Evolutionary conservation across 2,888 invertebrate genomes (phyloP), one percentile per base, ranked within the genome.

Genomic region (Drosophila glabriapex): DNA sequence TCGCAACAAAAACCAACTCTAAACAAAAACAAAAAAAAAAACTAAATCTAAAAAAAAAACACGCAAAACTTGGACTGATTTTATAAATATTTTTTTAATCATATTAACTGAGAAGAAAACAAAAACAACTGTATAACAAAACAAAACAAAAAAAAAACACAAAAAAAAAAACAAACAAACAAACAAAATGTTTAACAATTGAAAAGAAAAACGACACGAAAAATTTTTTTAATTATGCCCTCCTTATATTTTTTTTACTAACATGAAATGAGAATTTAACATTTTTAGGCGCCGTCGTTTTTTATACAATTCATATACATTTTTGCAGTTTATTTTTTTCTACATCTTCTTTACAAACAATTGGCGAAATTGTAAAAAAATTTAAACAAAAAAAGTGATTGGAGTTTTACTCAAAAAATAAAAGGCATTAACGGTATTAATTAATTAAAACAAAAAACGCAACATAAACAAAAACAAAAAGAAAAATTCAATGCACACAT

Each of bases 51-150:
- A 73, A 76, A 64, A 76, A 64, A 71, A 80, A 71, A 80, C 67
- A 77, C 83, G 83, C 88, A 85, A 90, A 91, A 89, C 83, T 91
- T 91, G 89, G 91, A 91, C 91, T 91, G 91, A 91, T 91, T 91
- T 91, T 91, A 89, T 90, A 91, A 82, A 90, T 86, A 86, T 83
- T 84, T 85, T 78, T 83, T 82, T 81, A 82, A 77, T 80, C 81
- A 89, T 80, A 83, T 76, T 78, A 81, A 81, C 78, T 78, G 75
- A 78, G 71, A 72, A 70, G 54, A 81, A 64, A 68, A 74, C 50
- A 35, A 71, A 70, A 73, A 62, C 56, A 76, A 76, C 76, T 78
- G 65, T 68, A 75, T 73, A 80, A 77, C 76, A 70, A 65, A 73
- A 56, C 4, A 60, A 64, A 59, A 66, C 25, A 59, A 53, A 73